Conservation (phyloP, 2,888 invertebrate genomes). For the Allophyes oxyacanthae region DNA sequence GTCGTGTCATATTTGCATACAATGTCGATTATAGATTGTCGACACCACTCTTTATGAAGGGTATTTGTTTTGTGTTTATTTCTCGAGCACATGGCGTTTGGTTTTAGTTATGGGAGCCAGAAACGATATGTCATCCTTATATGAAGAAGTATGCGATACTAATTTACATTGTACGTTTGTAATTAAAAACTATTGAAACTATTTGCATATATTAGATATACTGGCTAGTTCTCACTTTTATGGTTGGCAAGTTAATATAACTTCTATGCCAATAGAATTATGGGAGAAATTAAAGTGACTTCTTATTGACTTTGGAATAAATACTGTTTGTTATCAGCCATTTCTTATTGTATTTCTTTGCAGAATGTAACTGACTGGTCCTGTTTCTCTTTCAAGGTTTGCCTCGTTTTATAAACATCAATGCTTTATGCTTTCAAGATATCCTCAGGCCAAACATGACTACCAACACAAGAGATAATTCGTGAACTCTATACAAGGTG, state of each 20-base stretch:
- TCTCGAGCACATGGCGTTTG: conserved; percentile 28
- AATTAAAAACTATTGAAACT: conserved; percentile 51
- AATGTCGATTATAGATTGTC: conserved; percentile 61
- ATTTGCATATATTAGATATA: conserved; percentile 41
- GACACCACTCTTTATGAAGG: conserved; percentile 39
- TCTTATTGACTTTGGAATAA: conserved; percentile 34
- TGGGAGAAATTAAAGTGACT: conserved; percentile 11
- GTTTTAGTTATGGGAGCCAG: conserved; percentile 45
- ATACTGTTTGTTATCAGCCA: conserved; percentile 19
- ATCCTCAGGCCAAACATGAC: conserved; percentile 48
- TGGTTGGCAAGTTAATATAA: conserved; percentile 19
- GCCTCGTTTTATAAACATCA: conserved; percentile 39
- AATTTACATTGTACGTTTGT: conserved; percentile 45
- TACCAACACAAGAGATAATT: conserved; percentile 43
- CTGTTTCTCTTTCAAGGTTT: conserved; percentile 19
- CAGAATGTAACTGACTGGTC: conserved; percentile 16
- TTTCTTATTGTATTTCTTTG: conserved; percentile 30
- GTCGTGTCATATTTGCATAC: conserved; percentile 56
- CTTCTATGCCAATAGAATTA: conserved; percentile 16
- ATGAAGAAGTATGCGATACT: conserved; percentile 42
- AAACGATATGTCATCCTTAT: conserved; percentile 40
- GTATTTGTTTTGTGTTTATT: conserved; percentile 48
- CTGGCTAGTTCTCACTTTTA: conserved; percentile 20
- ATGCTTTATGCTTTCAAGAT: conserved; percentile 45
- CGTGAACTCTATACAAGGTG: conserved; percentile 44